Base-by-base conservation (phyloP, 2,113 vertebrate species). In the Scomber scombrus region DNA sequence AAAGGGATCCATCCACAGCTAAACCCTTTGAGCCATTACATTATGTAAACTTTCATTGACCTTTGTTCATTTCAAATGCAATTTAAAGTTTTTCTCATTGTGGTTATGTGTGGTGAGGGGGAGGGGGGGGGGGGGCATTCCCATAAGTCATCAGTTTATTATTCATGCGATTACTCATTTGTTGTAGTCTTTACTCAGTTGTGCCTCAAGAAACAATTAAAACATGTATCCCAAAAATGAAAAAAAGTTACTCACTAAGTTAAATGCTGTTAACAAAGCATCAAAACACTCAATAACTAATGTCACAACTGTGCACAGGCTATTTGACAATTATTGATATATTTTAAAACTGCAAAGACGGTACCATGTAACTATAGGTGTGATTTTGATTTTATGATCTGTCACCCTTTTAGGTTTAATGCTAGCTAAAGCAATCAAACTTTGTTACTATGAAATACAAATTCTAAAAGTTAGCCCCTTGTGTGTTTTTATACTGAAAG, bases 401-500 rank as follows among this genome's bases (percentile, higher is more conserved):
- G 34, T 43, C 2, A 62, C 21, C 31, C 21, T 21, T 64, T 60
- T 34, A n/a, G 26, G 1, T 66, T 75, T 46, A 54, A 23, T 18
- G 14, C 34, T 50, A 19, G 5, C 8, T 45, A 34, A 3, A 13
- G 34, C 50, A 70, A 18, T 21, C 1, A 68, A 61, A 31, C 31
- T 34, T 31, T 31, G 5, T 31, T 31, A 5, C 29, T 34, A 19
- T 1, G 31, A 46, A 73, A 52, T 18, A 55, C 50, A 15, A 15
- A 18, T 49, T 67, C 23, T 55, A 21, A 21, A 10, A 71, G 80
- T 68, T 12, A 77, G 5, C 54, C 51, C 3, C 26, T 0, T 54
- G 14, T 49, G 14, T 31, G 60, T 52, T 75, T 56, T 66, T 47
- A 34, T 34, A 52, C 40, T 49, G 31, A 6, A 64, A 54, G n/a